Evolutionary conservation across 2,113 vertebrate species (phyloP).

Genomic region (Hippocampus abdominalis): DNA sequence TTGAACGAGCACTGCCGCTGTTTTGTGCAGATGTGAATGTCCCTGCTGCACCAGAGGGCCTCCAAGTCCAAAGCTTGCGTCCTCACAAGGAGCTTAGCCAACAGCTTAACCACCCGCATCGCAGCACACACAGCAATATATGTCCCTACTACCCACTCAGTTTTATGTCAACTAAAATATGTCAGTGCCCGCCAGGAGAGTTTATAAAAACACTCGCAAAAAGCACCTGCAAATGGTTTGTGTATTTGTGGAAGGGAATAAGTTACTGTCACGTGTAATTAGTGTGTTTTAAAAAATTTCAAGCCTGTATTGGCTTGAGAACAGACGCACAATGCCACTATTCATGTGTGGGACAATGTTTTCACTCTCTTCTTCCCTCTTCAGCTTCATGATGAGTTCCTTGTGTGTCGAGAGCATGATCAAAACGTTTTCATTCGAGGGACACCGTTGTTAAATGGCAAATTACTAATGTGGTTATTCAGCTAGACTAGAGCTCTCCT

Average conservation of each 20-base stretch:
- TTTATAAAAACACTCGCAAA: conserved; percentile 65
- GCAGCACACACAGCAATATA: conserved; percentile 54
- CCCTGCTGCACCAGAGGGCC: conserved; percentile 35
- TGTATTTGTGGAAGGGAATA: conserved; percentile 66
- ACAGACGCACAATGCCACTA: conserved; percentile 57
- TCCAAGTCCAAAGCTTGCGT: conserved; percentile 28
- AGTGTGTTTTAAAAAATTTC: conserved; percentile 56
- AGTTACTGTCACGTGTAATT: conserved; percentile 70
- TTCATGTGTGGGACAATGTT: conserved; percentile 54
- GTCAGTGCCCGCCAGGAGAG: conserved; percentile 49
- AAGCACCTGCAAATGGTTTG: conserved; percentile 72
- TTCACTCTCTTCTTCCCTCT: conserved; percentile 25
- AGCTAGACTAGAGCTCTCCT: conserved; percentile 9
- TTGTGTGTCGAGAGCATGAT: conserved; percentile 43
- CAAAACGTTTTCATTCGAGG: conserved; percentile 29
- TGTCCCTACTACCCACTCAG: conserved; percentile 48
- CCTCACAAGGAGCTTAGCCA: conserved; percentile 19
- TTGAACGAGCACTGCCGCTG: conserved; percentile 27
- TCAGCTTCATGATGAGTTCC: conserved; percentile 46
- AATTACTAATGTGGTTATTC: conserved; percentile 41
- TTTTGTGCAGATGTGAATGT: conserved; percentile 50
- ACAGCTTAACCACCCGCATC: conserved; percentile 37
- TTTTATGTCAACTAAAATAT: conserved; percentile 59
- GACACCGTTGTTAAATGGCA: conserved; percentile 19
- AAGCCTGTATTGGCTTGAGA: conserved; percentile 51